These are phyloP conservation scores for Muntiacus muntjak DNA, from an alignment of 2,113 vertebrate species.

Conservation along the genomic window DNA sequence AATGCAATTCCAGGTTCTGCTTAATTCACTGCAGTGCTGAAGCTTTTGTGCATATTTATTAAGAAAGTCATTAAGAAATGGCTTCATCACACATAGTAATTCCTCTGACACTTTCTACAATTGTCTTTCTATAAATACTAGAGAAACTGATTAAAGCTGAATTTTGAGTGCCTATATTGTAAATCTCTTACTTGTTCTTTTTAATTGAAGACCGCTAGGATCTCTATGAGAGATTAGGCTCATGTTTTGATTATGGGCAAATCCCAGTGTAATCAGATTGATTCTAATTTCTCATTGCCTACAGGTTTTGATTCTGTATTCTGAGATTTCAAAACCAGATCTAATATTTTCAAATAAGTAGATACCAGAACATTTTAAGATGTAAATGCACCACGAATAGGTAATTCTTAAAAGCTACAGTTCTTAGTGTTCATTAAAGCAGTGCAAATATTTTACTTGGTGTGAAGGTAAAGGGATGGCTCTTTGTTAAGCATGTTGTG, in stretches of 20 bases:
- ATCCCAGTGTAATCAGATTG: not conserved
- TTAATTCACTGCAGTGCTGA: not conserved
- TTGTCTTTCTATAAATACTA: not conserved
- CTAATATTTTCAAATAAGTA: not conserved
- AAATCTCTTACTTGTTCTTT: not conserved
- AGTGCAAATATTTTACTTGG: not conserved
- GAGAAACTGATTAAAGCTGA: not conserved
- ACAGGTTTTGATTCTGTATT: not conserved
- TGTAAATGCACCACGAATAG: not conserved
- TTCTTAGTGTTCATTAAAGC: not conserved
- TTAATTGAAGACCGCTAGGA: accelerated
- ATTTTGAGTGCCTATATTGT: not conserved
- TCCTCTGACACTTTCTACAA: not conserved
- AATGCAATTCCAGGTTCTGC: not conserved
- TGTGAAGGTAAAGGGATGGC: not conserved
- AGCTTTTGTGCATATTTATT: not conserved
- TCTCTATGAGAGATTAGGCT: not conserved
- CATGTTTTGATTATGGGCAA: not conserved
- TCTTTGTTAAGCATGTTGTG: not conserved
- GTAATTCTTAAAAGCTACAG: not conserved
- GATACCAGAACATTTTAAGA: not conserved
- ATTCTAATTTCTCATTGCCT: not conserved
- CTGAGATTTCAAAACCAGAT: not conserved
- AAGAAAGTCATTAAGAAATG: not conserved
- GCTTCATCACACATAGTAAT: not conserved